These are phyloP conservation scores for Pitangus sulphuratus DNA, from an alignment of 2,797 vertebrate genomes.

Conservation along the genomic window DNA sequence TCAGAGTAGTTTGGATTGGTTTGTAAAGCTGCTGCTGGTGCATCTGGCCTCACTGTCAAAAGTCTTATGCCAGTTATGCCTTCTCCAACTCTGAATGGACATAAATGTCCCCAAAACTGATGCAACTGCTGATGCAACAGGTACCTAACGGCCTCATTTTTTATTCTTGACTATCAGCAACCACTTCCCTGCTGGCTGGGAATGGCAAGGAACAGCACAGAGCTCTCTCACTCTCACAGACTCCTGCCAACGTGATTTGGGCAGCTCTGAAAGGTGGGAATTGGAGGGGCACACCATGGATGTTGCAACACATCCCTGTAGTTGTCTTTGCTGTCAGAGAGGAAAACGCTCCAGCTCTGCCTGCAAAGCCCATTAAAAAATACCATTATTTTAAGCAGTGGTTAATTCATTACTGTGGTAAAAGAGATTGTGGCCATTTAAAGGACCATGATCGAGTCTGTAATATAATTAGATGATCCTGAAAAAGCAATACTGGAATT, in stretches of 20 bases:
- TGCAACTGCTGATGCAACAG: neutral
- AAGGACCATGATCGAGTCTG: neutral
- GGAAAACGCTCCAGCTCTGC: rapidly evolving
- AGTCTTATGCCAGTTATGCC: neutral
- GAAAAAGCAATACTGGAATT: constrained; percentile 56
- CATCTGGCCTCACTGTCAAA: rapidly evolving
- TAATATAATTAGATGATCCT: constrained; percentile 48
- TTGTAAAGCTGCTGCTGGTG: neutral
- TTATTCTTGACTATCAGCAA: neutral
- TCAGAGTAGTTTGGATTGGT: neutral
- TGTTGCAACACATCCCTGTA: neutral
- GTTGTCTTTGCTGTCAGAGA: rapidly evolving
- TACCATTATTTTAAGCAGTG: neutral
- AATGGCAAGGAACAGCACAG: rapidly evolving
- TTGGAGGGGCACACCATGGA: neutral
- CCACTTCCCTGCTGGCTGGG: neutral
- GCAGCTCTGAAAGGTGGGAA: neutral
- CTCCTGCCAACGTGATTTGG: rapidly evolving
- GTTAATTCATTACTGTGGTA: constrained; percentile 5
- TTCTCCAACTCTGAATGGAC: neutral
- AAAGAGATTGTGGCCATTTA: constrained; percentile 34
- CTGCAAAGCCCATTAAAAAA: neutral
- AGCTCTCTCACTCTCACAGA: neutral
- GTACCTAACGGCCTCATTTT: rapidly evolving
- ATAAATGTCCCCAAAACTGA: neutral